Percentiles rank a stretch among this genome's conserved stretches.
phyloP scores from a whole-genome alignment of 1,140 invertebrate species.

The Papilio dardanus region DNA sequence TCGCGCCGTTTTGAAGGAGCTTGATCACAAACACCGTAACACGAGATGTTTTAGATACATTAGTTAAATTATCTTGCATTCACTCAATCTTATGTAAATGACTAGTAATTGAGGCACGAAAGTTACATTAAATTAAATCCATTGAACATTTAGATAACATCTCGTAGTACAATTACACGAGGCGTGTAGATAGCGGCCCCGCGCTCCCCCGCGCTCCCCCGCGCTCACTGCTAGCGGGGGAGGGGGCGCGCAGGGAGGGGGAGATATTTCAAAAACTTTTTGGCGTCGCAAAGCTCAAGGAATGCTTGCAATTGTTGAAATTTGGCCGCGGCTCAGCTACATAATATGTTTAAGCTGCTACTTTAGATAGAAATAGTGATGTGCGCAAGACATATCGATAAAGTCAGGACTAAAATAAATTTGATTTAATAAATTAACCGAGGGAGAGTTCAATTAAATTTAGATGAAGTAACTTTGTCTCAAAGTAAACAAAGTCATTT shows the following conservation, averaged over 20 bases:
- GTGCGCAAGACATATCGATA: slow-evolving; percentile 38
- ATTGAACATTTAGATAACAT: background rate
- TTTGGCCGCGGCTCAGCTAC: slow-evolving; percentile 56
- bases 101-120: background rate
- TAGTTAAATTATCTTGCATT: background rate
- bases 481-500: too few relatives aligned
- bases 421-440: background rate
- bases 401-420: slow-evolving; percentile 3
- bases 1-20: background rate
- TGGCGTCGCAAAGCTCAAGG: slow-evolving; percentile 43
- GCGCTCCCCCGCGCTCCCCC: background rate
- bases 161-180: background rate
- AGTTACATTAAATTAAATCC: background rate
- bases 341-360: slow-evolving; percentile 64
- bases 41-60: too few relatives aligned
- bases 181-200: slow-evolving; percentile 9
- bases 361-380: slow-evolving; percentile 51
- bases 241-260: slow-evolving; percentile 17
- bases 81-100: background rate
- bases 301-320: slow-evolving; percentile 65
- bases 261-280: slow-evolving; percentile 65
- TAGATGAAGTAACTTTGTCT: too few relatives aligned
- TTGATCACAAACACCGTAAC: too few relatives aligned
- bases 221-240: background rate
- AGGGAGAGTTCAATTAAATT: background rate